Evolutionary conservation across 2,797 vertebrate species (phyloP), one percentile per base, ranked within the genome.

Genomic region (Rhinophrynus dorsalis): DNA sequence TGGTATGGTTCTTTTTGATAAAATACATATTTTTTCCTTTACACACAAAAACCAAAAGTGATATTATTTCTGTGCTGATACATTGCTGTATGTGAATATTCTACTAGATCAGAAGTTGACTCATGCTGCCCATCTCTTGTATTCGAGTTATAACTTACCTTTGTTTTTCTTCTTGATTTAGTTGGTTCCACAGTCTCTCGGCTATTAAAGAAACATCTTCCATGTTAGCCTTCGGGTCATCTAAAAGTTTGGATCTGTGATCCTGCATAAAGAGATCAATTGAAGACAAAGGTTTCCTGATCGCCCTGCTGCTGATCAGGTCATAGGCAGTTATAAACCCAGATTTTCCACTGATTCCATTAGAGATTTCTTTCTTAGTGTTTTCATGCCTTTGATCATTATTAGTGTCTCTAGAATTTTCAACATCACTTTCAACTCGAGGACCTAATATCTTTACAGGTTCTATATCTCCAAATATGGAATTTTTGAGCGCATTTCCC

Each of bases 161-260:
- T 74, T 84, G 85, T 80, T 86, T 93, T 52, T 91, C 93, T 75
- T 95, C 92, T 87, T 92, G 88, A 79, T 76, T 83, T 77, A 96
- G 80, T 84, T 90, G 91, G 88, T 95, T 91, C 96, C 96, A 96
- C 81, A 87, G 90, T 77, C 93, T 85, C 78, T 91, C 89, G 75
- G 91, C 76, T 44, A 87, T 76, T 74, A 68, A 4, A 76, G 86
- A 83, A 81, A 96, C 84, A 67, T 92, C 92, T 80, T 93, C 91
- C 76, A 93, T 82, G 74, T 85, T 86, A 70, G 85, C 83, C 74
- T 86, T 84, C 38, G 93, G 88, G 69, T 96, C 93, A 79, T 75
- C 68, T 35, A 94, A 82, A 80, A 95, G 80, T 62, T 86, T 83
- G 2, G 84, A 76, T 80, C 93, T 90, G 82, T 76, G 78, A 63